Base-by-base conservation (phyloP, 2,888 invertebrate genomes). In the Myopa tessellatipennis region DNA sequence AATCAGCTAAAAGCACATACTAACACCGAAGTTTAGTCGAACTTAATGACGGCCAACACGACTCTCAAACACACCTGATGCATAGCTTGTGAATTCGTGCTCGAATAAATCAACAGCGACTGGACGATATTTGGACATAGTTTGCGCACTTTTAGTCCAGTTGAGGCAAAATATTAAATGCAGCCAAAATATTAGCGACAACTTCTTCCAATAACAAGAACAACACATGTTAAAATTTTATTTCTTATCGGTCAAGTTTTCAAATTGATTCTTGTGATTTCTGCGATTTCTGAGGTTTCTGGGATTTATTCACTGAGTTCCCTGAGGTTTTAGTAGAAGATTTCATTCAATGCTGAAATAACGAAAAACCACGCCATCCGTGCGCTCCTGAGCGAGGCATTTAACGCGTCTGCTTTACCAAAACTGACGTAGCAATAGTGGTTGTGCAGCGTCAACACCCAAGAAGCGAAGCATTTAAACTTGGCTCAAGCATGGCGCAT, bases 91-190 rank as follows among this genome's bases (percentile, higher is more conserved):
- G 73, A 86, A 85, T 71, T 87, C 87, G 67, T 87, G 85, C 58
- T 87, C 86, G 61, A 87, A 87, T 69, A 87, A 84, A 82, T 87
- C 85, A 79, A 86, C 84, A 18, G 84, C 83, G 75, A 83, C 79
- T 63, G 87, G 84, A 83, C 83, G 82, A 52, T 77, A 73, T 77
- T 81, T 82, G 52, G 65, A 72, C 50, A 79, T 74, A 26, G 78
- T 63, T 26, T 79, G 65, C 55, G 80, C 71, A 75, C 67, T 77
- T 67, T 61, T 75, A 14, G n/a, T 50, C 12, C 34, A 63, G 38
- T 58, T 78, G 78, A 52, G 26, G 26, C 26, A 40, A 10, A 12
- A 65, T 36, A 38, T 4, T 16, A 36, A 65, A 80, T 61, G 65
- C 69, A 75, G 55, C 65, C 77, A 45, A 38, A 81, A 71, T 45